Conservation (phyloP, 2,888 invertebrate genomes). For the Gastracanthus pulcherrimus region DNA sequence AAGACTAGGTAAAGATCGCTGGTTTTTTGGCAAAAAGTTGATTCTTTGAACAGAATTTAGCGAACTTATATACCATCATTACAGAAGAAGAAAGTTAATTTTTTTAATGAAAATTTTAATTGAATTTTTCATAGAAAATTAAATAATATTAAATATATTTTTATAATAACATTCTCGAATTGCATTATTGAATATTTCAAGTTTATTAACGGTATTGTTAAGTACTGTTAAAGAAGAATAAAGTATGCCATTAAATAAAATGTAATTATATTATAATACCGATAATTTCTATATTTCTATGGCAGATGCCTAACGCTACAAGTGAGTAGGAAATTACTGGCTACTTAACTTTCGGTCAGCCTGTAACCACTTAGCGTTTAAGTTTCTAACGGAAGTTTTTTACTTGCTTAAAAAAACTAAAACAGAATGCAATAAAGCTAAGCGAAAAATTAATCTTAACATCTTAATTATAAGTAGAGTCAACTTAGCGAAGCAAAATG, state of each 20-base stretch:
- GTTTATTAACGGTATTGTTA: not conserved
- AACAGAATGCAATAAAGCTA: constrained; percentile 22
- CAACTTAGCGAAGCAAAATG: not conserved
- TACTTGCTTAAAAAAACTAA: constrained; percentile 18
- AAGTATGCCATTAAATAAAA: constrained; percentile 15
- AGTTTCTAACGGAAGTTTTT: constrained; percentile 53
- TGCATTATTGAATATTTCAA: not conserved
- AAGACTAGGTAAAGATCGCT: constrained; percentile 7
- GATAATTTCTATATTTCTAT: constrained; percentile 49
- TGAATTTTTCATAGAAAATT: too few relatives aligned
- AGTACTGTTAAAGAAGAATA: not conserved
- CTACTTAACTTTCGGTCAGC: constrained; percentile 43
- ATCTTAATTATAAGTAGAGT: constrained; percentile 26
- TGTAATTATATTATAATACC: constrained; percentile 40
- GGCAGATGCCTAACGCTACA: not conserved
- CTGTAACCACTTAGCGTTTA: constrained; percentile 33
- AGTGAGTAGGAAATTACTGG: constrained; percentile 46
- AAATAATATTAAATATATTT: too few relatives aligned
- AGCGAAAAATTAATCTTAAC: constrained; percentile 34
- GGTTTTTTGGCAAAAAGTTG: not conserved
- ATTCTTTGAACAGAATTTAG: constrained; percentile 30
- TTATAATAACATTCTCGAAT: too few relatives aligned
- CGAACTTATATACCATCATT: not conserved
- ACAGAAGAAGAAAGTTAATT: not conserved
- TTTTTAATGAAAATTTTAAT: too few relatives aligned